A percentile compares a stretch with the other conserved stretches of the same genome.
Evolutionary conservation across 2,113 vertebrate genomes (phyloP).

Genomic region (Ptychochromis oligacanthus): DNA sequence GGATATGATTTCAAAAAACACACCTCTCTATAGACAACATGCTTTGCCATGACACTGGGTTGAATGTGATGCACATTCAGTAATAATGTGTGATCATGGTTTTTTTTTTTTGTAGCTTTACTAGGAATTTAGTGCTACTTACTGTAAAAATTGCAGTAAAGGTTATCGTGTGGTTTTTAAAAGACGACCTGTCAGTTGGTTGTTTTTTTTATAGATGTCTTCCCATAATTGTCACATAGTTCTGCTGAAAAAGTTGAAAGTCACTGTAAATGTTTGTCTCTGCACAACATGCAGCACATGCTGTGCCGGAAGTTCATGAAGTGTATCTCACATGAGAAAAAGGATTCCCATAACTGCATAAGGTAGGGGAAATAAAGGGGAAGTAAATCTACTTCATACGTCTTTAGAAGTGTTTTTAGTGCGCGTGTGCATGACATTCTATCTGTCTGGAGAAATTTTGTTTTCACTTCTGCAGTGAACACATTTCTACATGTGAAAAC

Average conservation of each 20-base stretch:
- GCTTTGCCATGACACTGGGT: no score
- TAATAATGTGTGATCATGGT: no score
- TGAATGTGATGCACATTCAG: no score
- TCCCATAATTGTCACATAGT: neutral
- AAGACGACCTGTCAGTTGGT: neutral
- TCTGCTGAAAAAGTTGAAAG: neutral
- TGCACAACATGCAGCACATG: neutral
- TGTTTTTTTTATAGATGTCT: neutral
- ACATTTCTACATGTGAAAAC: no score
- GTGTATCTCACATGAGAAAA: neutral
- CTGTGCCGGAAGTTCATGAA: neutral
- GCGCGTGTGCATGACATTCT: no score
- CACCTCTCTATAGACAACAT: no score
- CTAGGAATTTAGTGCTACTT: neutral
- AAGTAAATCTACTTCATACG: neutral
- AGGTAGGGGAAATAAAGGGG: neutral
- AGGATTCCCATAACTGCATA: neutral
- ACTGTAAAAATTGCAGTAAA: fast-evolving
- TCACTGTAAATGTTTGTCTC: neutral
- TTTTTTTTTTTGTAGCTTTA: neutral
- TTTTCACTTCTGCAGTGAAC: no score
- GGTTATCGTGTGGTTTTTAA: neutral
- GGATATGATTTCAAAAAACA: no score
- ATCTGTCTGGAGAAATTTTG: no score
- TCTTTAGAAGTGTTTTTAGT: neutral